phyloP scores from a whole-genome alignment of 2,797 vertebrate genomes.

The Halcyon smyrnensis region DNA sequence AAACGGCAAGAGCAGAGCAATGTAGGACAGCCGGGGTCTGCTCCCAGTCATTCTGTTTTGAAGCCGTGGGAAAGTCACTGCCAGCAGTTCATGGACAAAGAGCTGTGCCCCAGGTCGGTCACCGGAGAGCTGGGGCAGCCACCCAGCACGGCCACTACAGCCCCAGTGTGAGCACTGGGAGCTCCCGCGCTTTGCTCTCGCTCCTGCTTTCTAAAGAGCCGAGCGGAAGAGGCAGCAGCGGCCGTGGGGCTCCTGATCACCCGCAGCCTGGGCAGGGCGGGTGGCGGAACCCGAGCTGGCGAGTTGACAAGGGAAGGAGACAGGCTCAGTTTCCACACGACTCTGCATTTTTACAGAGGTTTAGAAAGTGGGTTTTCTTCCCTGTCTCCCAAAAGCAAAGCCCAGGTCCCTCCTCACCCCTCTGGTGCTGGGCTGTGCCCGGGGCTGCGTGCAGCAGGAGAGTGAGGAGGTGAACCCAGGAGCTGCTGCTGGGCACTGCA shows the following conservation, averaged over 20 bases:
- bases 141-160: neutral
- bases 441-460: neutral
- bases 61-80: neutral
- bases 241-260: fast-evolving
- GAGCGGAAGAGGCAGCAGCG: fast-evolving
- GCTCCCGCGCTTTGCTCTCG: neutral
- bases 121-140: fast-evolving
- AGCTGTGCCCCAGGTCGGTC: neutral
- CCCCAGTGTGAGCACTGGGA: neutral
- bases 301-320: neutral
- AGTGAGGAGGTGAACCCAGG: neutral
- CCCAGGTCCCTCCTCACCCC: fast-evolving
- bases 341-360: fast-evolving
- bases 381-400: neutral
- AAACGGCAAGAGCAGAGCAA: neutral
- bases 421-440: neutral
- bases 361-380: neutral
- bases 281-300: neutral
- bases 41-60: neutral
- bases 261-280: fast-evolving
- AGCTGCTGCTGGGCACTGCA: neutral
- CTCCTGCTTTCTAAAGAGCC: neutral
- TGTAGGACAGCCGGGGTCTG: neutral
- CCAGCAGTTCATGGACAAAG: neutral
- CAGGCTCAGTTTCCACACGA: neutral